Percentiles rank a stretch among this genome's conserved stretches.
Evolutionary conservation across 2,888 invertebrate species (phyloP).

Genomic region (Lysandra coridon): DNA sequence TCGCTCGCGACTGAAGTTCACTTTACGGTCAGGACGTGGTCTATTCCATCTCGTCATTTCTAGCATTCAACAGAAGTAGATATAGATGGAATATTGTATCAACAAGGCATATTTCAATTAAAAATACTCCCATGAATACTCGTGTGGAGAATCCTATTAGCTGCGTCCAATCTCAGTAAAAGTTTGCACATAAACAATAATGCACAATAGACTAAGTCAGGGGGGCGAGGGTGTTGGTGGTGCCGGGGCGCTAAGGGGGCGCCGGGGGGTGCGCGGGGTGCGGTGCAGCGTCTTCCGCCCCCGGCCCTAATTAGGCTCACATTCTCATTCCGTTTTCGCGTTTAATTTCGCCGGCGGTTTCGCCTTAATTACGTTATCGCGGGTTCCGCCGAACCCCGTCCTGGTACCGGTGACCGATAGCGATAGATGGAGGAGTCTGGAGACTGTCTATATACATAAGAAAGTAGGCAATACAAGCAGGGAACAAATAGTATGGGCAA

Average conservation of each 20-base stretch:
- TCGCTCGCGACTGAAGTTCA: not conserved
- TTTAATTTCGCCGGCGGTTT: slow-evolving; percentile 81
- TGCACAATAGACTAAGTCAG: slow-evolving; percentile 19
- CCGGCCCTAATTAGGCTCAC: slow-evolving; percentile 81
- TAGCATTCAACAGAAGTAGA: not conserved
- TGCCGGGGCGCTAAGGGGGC: slow-evolving; percentile 14
- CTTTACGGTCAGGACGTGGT: slow-evolving; percentile 18
- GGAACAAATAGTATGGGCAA: too few species aligned
- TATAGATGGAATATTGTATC: not conserved
- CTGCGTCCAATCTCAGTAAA: not conserved
- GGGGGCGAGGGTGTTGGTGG: not conserved
- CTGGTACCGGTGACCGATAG: slow-evolving; percentile 58
- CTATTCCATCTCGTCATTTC: not conserved
- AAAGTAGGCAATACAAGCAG: too few species aligned
- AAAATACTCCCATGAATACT: not conserved
- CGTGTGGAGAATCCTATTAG: not conserved
- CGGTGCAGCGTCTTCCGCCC: slow-evolving; percentile 54
- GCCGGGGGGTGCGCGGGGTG: slow-evolving; percentile 35
- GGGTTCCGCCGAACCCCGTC: slow-evolving; percentile 50
- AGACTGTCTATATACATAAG: too few species aligned
- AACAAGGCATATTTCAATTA: not conserved
- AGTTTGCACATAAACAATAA: slow-evolving; percentile 22
- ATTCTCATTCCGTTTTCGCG: slow-evolving; percentile 82
- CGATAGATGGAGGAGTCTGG: not conserved
- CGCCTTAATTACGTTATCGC: slow-evolving; percentile 81